phyloP scores from a whole-genome alignment of 2,888 invertebrate genomes.

The Venustoraphidia nigricollis region DNA sequence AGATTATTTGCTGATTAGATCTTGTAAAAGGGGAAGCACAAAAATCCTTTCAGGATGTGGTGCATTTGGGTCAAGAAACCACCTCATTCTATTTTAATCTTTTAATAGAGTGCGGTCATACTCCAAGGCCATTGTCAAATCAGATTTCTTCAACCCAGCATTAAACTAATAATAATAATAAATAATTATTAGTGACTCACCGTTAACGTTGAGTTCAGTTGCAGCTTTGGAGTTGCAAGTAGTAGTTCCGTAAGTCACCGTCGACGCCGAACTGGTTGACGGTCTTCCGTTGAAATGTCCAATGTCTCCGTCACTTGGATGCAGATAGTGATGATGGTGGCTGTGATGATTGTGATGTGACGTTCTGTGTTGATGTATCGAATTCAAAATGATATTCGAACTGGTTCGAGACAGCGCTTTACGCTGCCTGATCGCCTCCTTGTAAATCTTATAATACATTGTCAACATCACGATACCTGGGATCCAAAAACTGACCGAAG shows the following conservation, averaged over 20 bases:
- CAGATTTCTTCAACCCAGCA: too few species aligned
- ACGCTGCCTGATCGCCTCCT: conserved; percentile 69
- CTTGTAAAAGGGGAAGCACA: too few species aligned
- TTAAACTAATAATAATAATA: neutral
- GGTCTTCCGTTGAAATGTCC: conserved; percentile 40
- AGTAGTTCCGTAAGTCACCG: conserved; percentile 33
- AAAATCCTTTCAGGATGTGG: too few species aligned
- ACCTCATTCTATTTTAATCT: too few species aligned
- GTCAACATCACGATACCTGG: conserved; percentile 84
- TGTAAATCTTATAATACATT: conserved; percentile 75
- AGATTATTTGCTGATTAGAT: too few species aligned
- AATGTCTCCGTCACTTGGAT: conserved; percentile 42
- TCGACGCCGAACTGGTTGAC: conserved; percentile 40
- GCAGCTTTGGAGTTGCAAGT: conserved; percentile 42
- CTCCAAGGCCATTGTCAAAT: too few species aligned
- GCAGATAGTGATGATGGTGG: conserved; percentile 30
- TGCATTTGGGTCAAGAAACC: too few species aligned
- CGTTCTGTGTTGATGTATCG: conserved; percentile 67
- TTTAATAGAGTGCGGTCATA: too few species aligned
- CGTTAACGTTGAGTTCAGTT: conserved; percentile 54
- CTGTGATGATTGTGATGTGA: conserved; percentile 54
- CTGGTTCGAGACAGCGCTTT: conserved; percentile 74
- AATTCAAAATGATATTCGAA: conserved; percentile 70
- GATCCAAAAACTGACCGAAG: conserved; percentile 86
- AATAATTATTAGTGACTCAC: conserved; percentile 29